A percentile compares a stretch with the other conserved stretches of the same genome.
phyloP scores from a whole-genome alignment of 2,888 invertebrate species.

The Fragum fragum region DNA sequence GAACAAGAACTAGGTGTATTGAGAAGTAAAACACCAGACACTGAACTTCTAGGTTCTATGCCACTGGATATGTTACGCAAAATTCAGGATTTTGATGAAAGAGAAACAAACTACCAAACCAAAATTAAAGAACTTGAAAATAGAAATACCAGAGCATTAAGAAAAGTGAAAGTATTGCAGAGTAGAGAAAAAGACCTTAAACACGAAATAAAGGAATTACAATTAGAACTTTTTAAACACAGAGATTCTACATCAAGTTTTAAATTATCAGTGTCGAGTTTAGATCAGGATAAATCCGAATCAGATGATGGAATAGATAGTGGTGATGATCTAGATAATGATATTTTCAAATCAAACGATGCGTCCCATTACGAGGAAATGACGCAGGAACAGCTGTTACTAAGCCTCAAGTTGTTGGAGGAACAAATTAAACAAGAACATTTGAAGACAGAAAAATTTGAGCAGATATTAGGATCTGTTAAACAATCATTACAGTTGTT shows the following conservation, averaged over 20 bases:
- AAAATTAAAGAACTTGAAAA: constrained; percentile 63
- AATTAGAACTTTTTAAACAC: constrained; percentile 50
- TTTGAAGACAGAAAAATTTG: constrained; percentile 35
- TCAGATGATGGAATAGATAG: constrained; percentile 59
- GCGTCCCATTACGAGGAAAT: constrained; percentile 51
- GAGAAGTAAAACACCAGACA: constrained; percentile 56
- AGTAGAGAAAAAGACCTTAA: constrained; percentile 62
- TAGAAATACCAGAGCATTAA: constrained; percentile 55
- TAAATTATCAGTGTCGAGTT: constrained; percentile 54
- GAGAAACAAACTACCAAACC: constrained; percentile 61
- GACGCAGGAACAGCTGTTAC: constrained; percentile 57
- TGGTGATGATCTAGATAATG: constrained; percentile 43
- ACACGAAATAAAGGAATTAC: constrained; percentile 66
- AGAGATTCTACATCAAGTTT: constrained; percentile 51
- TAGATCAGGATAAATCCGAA: constrained; percentile 61
- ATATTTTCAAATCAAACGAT: constrained; percentile 53
- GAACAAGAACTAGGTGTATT: constrained; percentile 53
- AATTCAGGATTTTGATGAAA: constrained; percentile 64
- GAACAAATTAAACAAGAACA: constrained; percentile 57
- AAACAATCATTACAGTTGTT: constrained; percentile 47
- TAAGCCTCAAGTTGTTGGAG: constrained; percentile 58
- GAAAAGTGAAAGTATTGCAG: constrained; percentile 62
- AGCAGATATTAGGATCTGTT: constrained; percentile 2
- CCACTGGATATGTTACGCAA: constrained; percentile 67
- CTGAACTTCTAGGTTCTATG: constrained; percentile 60